phyloP scores from a whole-genome alignment of 2,888 invertebrate species.

The Mythimna pallens region DNA sequence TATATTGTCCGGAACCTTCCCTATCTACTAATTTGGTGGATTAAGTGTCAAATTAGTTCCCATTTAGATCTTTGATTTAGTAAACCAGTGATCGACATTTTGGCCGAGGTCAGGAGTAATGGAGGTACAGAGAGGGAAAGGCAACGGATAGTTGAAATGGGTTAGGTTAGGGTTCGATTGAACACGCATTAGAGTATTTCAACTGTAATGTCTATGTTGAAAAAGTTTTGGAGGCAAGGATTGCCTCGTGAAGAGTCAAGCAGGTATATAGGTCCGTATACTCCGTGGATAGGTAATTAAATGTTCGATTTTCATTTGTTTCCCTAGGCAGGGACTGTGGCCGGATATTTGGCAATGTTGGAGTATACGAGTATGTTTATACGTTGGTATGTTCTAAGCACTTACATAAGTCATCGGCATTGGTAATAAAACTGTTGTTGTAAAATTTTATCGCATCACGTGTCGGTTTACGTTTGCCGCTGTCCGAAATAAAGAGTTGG shows the following conservation, averaged over 20 bases:
- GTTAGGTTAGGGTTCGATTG: conserved; percentile 41
- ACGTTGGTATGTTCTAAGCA: conserved; percentile 5
- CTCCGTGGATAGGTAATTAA: conserved; percentile 10
- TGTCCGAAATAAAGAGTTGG: conserved; percentile 19
- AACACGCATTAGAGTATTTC: conserved; percentile 45
- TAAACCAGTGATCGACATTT: conserved; percentile 52
- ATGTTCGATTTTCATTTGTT: conserved; percentile 47
- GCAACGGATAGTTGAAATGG: conserved; percentile 39
- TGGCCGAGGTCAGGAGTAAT: conserved; percentile 31
- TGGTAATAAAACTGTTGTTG: conserved; percentile 39
- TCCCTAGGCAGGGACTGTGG: conserved; percentile 8
- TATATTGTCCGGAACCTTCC: conserved; percentile 23
- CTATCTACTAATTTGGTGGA: conserved; percentile 41
- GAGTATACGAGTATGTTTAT: conserved; percentile 9
- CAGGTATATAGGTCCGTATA: conserved; percentile 1
- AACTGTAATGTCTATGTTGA: conserved; percentile 23
- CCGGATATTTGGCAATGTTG: conserved; percentile 60
- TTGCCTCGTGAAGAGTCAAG: conserved; percentile 2
- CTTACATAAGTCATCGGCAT: conserved; percentile 24
- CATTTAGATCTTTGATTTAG: conserved; percentile 45
- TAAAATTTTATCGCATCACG: conserved; percentile 43
- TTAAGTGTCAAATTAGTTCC: conserved; percentile 46
- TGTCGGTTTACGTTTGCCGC: conserved; percentile 25
- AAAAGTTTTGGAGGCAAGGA: conserved; percentile 31
- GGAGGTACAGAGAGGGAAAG: conserved; percentile 27